Evolutionary conservation across 2,888 invertebrate genomes (phyloP).

Genomic region (Pseudococcus viburni): DNA sequence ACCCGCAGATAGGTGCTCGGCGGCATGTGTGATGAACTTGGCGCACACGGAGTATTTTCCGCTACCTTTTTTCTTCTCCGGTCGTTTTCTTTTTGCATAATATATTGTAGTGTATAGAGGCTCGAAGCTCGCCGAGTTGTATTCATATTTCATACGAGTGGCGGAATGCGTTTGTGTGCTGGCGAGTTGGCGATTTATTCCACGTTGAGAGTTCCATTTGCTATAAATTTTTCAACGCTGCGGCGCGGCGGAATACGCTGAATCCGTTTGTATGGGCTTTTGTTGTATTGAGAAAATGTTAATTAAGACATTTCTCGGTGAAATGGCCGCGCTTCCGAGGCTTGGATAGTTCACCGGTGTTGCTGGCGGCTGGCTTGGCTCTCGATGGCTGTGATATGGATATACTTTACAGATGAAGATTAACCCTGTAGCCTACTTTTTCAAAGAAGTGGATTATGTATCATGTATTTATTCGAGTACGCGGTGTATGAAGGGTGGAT

Average conservation of each 20-base stretch:
- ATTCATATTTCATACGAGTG: neutral
- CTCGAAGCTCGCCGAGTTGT: neutral
- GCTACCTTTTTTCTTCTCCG: neutral
- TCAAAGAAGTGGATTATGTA: neutral
- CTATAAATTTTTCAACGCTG: slow-evolving; percentile 6
- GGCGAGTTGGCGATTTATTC: slow-evolving; percentile 9
- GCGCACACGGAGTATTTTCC: neutral
- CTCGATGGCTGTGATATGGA: neutral
- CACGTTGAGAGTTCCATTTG: neutral
- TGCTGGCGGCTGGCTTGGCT: neutral
- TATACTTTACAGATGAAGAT: neutral
- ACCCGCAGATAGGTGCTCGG: neutral
- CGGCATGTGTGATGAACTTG: slow-evolving; percentile 12
- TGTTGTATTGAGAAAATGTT: slow-evolving; percentile 37
- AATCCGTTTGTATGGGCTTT: slow-evolving; percentile 11
- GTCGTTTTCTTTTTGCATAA: neutral
- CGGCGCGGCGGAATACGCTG: neutral
- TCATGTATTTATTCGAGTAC: too few relatives aligned
- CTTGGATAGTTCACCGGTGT: neutral
- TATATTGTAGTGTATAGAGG: neutral
- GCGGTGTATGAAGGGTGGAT: too few relatives aligned
- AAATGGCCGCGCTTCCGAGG: neutral
- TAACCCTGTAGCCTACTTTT: slow-evolving; percentile 23
- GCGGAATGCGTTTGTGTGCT: neutral
- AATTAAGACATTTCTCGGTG: slow-evolving; percentile 29